A percentile compares a stretch with the other conserved stretches of the same genome.
These are phyloP conservation scores for Enteromius viviparus DNA, from an alignment of 2,797 vertebrate genomes.

Conservation along the genomic window DNA sequence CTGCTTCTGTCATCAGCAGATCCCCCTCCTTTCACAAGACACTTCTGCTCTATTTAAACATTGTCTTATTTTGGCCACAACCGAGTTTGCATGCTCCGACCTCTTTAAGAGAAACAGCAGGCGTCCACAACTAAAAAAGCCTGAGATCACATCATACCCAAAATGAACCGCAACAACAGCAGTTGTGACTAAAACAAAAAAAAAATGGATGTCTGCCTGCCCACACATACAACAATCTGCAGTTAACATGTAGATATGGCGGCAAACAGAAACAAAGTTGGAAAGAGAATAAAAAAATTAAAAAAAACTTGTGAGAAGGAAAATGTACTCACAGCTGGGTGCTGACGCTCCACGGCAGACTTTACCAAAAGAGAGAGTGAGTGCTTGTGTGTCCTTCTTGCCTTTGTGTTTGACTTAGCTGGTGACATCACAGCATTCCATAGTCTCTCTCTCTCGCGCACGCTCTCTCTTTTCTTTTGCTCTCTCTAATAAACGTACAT, in stretches of 20 bases:
- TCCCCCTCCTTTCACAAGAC: constrained; percentile 51
- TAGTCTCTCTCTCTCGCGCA: constrained; percentile 62
- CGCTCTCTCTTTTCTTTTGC: constrained; percentile 47
- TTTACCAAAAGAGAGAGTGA: constrained; percentile 74
- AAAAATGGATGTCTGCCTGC: constrained; percentile 59
- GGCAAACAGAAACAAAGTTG: constrained; percentile 35
- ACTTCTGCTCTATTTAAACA: constrained; percentile 64
- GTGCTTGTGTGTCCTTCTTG: constrained; percentile 73
- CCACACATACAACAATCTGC: constrained; percentile 58
- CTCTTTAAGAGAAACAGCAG: constrained; percentile 49
- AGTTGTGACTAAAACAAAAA: constrained; percentile 57
- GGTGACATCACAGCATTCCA: constrained; percentile 86
- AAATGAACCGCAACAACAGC: constrained; percentile 57
- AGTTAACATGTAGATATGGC: constrained; percentile 51
- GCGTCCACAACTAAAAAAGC: constrained; percentile 52
- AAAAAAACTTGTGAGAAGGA: constrained; percentile 48
- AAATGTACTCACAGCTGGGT: constrained; percentile 80
- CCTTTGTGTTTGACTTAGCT: constrained; percentile 80
- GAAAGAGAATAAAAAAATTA: neutral
- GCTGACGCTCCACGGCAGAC: constrained; percentile 74
- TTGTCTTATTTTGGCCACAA: constrained; percentile 54
- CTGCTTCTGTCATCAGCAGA: constrained; percentile 11
- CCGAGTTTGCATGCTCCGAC: constrained; percentile 47
- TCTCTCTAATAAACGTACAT: constrained; percentile 38
- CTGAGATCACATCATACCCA: constrained; percentile 62